phyloP scores from a whole-genome alignment of 2,113 vertebrate species.

The Zosterops lateralis region DNA sequence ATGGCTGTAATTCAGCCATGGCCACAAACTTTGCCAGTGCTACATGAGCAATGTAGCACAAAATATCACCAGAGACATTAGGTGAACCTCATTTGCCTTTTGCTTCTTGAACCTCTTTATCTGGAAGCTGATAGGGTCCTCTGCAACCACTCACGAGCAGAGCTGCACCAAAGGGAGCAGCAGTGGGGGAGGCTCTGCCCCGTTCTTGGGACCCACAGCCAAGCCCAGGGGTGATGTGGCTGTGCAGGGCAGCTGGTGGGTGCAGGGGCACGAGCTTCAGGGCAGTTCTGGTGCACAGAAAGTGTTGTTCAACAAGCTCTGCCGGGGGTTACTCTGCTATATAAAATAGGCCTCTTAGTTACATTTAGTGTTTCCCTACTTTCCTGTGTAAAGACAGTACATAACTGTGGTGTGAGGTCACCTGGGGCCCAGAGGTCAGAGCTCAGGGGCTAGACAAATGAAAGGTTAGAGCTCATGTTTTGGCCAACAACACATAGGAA shows the following conservation, averaged over 20 bases:
- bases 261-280: fast-evolving
- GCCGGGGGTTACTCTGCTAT: background rate
- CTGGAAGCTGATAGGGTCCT: background rate
- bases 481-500: background rate
- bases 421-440: background rate
- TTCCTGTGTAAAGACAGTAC: background rate
- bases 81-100: background rate
- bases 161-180: background rate
- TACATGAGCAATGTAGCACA: background rate
- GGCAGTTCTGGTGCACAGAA: background rate
- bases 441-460: background rate
- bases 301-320: background rate
- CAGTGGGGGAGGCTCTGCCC: background rate
- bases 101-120: background rate
- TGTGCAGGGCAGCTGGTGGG: background rate
- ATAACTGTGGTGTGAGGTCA: background rate
- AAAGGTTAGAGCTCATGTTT: background rate
- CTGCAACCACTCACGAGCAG: background rate
- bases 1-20: background rate
- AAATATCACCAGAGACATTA: background rate
- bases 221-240: fast-evolving
- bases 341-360: background rate
- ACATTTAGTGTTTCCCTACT: background rate
- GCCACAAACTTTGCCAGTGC: conserved; percentile 4
- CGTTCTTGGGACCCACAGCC: background rate